These are phyloP conservation scores for Ispidina picta DNA, from an alignment of 2,797 vertebrate genomes.

Conservation along the genomic window DNA sequence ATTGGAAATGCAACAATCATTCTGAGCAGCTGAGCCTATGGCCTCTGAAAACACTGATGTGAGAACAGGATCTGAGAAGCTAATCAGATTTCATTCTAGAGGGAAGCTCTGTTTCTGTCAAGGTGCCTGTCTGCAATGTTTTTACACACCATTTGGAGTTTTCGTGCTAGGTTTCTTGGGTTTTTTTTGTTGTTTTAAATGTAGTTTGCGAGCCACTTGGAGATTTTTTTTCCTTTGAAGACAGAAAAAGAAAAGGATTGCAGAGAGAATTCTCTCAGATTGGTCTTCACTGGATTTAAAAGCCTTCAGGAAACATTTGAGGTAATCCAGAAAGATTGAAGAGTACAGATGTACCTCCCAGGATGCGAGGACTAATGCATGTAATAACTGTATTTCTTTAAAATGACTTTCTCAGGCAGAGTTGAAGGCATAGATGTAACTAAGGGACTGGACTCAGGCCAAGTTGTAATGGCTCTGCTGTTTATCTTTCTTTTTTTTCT, in stretches of 20 bases:
- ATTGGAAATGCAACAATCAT: background rate
- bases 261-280: conserved; percentile 29
- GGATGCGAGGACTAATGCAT: conserved; percentile 42
- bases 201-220: background rate
- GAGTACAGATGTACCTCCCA: conserved; percentile 38
- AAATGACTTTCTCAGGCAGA: conserved; percentile 34
- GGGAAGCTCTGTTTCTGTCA: background rate
- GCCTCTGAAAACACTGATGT: background rate
- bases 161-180: background rate
- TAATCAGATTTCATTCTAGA: background rate
- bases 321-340: conserved; percentile 41
- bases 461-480: background rate
- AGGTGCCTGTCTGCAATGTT: background rate
- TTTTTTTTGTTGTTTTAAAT: background rate
- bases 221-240: background rate
- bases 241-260: conserved; percentile 34
- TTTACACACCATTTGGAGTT: background rate
- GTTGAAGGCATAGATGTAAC: conserved; percentile 43
- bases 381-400: conserved; percentile 60
- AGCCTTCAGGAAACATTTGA: conserved; percentile 65
- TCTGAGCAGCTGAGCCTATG: background rate
- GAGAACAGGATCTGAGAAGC: background rate
- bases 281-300: conserved; percentile 59
- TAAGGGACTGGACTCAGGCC: conserved; percentile 22
- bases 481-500: background rate